Percentiles rank a stretch among this genome's conserved stretches.
Evolutionary conservation across 1,140 invertebrate genomes (phyloP).

Genomic region (Aricia agestis): DNA sequence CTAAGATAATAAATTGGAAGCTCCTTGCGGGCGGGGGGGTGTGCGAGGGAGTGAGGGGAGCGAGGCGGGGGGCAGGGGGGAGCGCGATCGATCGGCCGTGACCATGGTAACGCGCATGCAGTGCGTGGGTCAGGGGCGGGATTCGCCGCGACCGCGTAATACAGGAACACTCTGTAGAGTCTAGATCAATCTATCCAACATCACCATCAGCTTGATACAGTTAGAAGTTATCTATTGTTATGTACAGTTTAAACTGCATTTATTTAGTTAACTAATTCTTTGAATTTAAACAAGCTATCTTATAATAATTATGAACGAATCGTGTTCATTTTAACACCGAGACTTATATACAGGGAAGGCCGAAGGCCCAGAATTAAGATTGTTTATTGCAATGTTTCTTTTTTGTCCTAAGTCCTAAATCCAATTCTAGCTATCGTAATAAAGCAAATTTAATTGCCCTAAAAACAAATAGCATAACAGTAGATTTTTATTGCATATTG

Average conservation of each 20-base stretch:
- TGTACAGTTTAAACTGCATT: no score
- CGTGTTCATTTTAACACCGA: no score
- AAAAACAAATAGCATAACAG: background rate
- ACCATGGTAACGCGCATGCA: constrained; percentile 62
- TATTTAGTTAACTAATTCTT: no score
- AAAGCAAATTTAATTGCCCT: background rate
- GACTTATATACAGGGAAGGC: no score
- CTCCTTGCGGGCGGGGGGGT: background rate
- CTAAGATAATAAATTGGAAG: constrained; percentile 14
- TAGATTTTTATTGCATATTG: constrained; percentile 18
- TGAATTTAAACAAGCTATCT: no score
- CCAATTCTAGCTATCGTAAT: background rate
- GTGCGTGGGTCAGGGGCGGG: constrained; percentile 67
- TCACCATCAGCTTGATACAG: background rate
- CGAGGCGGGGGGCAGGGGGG: background rate
- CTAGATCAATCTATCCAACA: constrained; percentile 2
- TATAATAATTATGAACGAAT: no score
- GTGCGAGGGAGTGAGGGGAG: background rate
- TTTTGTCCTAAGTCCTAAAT: background rate
- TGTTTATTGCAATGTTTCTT: no score
- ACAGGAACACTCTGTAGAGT: background rate
- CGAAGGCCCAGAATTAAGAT: no score
- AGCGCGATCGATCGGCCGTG: constrained; percentile 64
- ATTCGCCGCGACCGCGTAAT: constrained; percentile 22
- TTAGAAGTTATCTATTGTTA: background rate